Evolutionary conservation across 2,113 vertebrate genomes (phyloP).

Genomic region (Struthio camelus): DNA sequence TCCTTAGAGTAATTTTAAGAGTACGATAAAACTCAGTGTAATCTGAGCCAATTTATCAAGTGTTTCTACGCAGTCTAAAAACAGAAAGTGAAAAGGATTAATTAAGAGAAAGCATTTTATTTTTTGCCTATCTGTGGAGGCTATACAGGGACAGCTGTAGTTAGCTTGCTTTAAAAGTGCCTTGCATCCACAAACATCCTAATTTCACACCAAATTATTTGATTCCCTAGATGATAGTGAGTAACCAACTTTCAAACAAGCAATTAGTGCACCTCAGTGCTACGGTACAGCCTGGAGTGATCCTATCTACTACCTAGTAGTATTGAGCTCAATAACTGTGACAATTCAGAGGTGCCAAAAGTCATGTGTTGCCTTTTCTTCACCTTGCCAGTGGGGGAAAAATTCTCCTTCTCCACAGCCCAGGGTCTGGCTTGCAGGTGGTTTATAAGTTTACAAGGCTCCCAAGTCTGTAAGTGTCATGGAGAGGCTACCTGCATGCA

Average conservation of each 20-base stretch:
- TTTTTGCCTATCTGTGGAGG: background rate
- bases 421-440: background rate
- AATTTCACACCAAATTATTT: background rate
- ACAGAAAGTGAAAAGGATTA: background rate
- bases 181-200: background rate
- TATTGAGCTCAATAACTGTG: background rate
- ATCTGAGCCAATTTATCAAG: background rate
- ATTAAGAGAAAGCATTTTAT: background rate
- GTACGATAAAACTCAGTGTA: background rate
- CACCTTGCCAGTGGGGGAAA: background rate
- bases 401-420: background rate
- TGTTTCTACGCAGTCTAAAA: background rate
- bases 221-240: background rate
- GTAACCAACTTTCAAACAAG: background rate
- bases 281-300: background rate
- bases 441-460: background rate
- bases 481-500: background rate
- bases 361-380: background rate
- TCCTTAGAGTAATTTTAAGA: background rate
- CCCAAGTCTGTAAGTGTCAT: background rate
- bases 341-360: background rate
- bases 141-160: background rate
- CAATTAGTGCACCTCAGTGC: background rate
- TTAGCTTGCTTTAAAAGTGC: background rate
- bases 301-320: background rate